Percentiles rank a stretch among this genome's conserved stretches.
Evolutionary conservation across 2,113 vertebrate species (phyloP).

Genomic region (Phaethon lepturus): DNA sequence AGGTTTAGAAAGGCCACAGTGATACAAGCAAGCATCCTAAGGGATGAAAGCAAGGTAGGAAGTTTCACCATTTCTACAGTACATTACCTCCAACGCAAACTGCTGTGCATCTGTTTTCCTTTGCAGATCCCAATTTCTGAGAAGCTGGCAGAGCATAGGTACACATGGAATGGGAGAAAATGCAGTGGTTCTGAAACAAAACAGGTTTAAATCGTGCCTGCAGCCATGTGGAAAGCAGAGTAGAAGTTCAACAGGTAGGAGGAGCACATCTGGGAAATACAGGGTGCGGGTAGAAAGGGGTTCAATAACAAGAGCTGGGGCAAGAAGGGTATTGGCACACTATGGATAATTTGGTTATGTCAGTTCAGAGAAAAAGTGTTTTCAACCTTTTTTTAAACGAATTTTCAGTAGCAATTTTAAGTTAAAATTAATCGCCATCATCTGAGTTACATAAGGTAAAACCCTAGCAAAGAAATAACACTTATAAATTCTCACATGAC

Average conservation of each 20-base stretch:
- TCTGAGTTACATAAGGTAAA: not conserved
- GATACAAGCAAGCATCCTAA: not conserved
- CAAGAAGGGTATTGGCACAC: fast-evolving
- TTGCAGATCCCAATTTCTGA: not conserved
- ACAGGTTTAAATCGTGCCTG: not conserved
- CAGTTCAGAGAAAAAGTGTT: not conserved
- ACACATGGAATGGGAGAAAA: not conserved
- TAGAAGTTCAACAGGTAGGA: not conserved
- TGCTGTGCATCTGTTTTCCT: not conserved
- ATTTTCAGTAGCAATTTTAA: not conserved
- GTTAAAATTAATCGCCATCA: not conserved
- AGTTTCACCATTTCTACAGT: not conserved
- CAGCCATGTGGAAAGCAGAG: not conserved
- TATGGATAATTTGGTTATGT: not conserved
- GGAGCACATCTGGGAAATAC: not conserved
- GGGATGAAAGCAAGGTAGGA: not conserved
- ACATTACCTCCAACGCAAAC: not conserved
- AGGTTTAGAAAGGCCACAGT: not conserved
- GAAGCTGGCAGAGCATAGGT: not conserved
- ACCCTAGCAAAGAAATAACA: not conserved
- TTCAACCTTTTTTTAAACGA: not conserved
- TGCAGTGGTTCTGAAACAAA: not conserved
- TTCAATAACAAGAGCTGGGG: not conserved
- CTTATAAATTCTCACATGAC: not conserved
- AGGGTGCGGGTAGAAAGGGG: not conserved